These are phyloP conservation scores for Amyelois transitella DNA, from an alignment of 1,140 invertebrate species.

Conservation along the genomic window DNA sequence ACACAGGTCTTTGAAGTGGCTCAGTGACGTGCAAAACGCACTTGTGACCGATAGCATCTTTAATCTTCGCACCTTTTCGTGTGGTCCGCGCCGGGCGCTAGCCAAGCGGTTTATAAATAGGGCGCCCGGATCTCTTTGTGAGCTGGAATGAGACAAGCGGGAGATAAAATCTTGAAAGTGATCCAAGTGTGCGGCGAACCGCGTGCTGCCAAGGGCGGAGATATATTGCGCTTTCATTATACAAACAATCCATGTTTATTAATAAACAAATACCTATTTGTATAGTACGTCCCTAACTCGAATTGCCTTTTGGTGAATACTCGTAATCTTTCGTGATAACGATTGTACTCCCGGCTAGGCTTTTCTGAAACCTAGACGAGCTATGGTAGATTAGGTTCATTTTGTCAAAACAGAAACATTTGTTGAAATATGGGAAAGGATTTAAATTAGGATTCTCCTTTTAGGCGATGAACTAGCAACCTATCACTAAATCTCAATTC, in stretches of 20 bases:
- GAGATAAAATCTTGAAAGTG: constrained; percentile 65
- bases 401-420: too few relatives aligned
- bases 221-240: constrained; percentile 55
- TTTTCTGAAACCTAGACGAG: too few relatives aligned
- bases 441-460: too few relatives aligned
- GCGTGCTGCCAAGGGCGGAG: constrained; percentile 30
- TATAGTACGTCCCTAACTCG: too few relatives aligned
- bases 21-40: constrained; percentile 52
- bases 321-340: too few relatives aligned
- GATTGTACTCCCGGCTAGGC: too few relatives aligned
- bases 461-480: too few relatives aligned
- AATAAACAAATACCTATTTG: not conserved
- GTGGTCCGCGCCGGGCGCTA: constrained; percentile 30
- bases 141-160: constrained; percentile 62
- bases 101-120: constrained; percentile 61
- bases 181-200: constrained; percentile 44
- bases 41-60: constrained; percentile 63
- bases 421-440: too few relatives aligned
- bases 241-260: not conserved
- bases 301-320: too few relatives aligned
- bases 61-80: constrained; percentile 71
- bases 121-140: constrained; percentile 52
- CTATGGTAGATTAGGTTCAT: too few relatives aligned
- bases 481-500: too few relatives aligned
- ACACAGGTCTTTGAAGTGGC: constrained; percentile 40